These are phyloP conservation scores for Dryocosmus kuriphilus DNA, from an alignment of 2,888 invertebrate species.

Conservation along the genomic window DNA sequence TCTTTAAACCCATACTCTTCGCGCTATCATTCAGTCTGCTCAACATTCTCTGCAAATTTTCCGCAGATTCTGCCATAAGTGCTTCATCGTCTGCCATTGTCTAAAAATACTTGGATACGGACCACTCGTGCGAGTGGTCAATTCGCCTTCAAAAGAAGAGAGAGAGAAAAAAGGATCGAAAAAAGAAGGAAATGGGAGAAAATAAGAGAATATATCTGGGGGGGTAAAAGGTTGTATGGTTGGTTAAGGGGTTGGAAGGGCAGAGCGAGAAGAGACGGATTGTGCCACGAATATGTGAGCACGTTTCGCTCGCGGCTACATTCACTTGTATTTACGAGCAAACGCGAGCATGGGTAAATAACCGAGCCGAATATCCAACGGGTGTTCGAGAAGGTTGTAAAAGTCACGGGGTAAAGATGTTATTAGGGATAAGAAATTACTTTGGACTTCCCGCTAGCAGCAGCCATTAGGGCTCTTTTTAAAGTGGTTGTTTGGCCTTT, in stretches of 20 bases:
- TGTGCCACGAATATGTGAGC: constrained; percentile 44
- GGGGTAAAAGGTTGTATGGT: constrained; percentile 1
- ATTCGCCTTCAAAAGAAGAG: background rate
- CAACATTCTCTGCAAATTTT: too few species aligned
- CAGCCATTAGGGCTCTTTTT: constrained; percentile 11
- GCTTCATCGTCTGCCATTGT: too few species aligned
- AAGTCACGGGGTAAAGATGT: constrained; percentile 35
- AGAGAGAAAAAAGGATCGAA: too few species aligned
- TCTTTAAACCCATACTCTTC: too few species aligned
- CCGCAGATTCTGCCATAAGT: too few species aligned
- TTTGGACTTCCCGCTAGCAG: constrained; percentile 23
- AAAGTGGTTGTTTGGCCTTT: too few species aligned
- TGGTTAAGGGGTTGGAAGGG: constrained; percentile 8
- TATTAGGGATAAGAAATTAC: constrained; percentile 39
- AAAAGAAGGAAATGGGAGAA: background rate
- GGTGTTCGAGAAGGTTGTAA: constrained; percentile 35
- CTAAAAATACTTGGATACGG: constrained; percentile 57
- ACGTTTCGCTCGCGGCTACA: constrained; percentile 49
- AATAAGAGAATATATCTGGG: constrained; percentile 14
- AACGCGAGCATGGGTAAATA: constrained; percentile 35
- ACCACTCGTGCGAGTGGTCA: too few species aligned
- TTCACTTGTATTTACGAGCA: constrained; percentile 39
- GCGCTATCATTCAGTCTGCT: too few species aligned
- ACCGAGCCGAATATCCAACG: constrained; percentile 35
- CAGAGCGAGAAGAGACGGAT: constrained; percentile 1